phyloP scores from a whole-genome alignment of 92 coral and sea anemone genomes.

The Epizoanthus ramosus region DNA sequence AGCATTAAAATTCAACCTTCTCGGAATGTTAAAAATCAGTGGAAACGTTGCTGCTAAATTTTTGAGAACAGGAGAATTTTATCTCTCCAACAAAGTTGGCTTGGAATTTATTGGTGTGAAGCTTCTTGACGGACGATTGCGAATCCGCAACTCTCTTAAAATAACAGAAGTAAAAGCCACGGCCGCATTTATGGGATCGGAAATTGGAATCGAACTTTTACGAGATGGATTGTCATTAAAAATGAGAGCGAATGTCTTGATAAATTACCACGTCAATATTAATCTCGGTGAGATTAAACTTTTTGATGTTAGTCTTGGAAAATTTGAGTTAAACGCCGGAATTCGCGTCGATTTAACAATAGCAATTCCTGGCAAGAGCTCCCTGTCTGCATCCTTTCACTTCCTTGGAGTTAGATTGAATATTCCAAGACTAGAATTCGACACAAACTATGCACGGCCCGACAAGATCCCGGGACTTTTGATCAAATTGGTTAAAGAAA shows the following conservation, averaged over 20 bases:
- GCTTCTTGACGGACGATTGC: constrained; percentile 29
- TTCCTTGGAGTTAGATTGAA: constrained; percentile 44
- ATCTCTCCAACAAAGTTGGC: constrained; percentile 44
- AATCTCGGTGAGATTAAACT: constrained; percentile 54
- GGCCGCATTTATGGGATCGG: constrained; percentile 64
- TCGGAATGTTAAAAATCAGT: constrained; percentile 40
- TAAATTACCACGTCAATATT: constrained; percentile 28
- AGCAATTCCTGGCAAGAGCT: constrained; percentile 59
- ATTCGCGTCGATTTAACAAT: constrained; percentile 52
- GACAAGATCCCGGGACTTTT: constrained; percentile 55
- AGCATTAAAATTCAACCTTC: constrained; percentile 41
- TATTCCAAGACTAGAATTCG: constrained; percentile 44
- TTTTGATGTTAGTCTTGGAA: constrained; percentile 51
- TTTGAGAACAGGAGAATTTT: constrained; percentile 38
- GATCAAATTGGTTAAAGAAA: constrained; percentile 27
- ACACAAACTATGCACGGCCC: constrained; percentile 56
- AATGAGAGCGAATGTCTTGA: constrained; percentile 49
- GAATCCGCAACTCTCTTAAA: constrained; percentile 32
- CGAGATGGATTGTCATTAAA: constrained; percentile 44
- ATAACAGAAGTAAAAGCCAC: constrained; percentile 48
- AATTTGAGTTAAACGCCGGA: constrained; percentile 52
- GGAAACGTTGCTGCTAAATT: constrained; percentile 47
- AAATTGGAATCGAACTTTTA: constrained; percentile 37
- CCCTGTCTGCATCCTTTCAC: constrained; percentile 42
- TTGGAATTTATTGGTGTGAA: constrained; percentile 45